These are phyloP conservation scores for Phalloptychus januarius DNA, from an alignment of 2,797 vertebrate species.

Conservation along the genomic window DNA sequence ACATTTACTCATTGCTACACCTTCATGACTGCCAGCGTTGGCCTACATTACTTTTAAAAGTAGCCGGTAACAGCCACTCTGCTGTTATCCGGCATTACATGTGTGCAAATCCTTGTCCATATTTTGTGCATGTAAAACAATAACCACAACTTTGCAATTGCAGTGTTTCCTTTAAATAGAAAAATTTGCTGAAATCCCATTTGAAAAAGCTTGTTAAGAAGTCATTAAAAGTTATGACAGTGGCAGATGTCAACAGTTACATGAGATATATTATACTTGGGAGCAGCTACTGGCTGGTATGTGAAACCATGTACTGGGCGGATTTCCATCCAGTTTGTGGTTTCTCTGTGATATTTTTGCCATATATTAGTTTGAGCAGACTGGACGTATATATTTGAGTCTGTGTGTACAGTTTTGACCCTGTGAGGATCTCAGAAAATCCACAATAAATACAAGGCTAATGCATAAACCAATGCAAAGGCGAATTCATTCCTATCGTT, in stretches of 20 bases:
- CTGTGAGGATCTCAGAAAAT: background rate
- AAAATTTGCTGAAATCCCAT: too few species aligned
- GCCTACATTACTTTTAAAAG: background rate
- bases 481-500: background rate
- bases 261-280: too few species aligned
- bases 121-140: too few species aligned
- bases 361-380: background rate
- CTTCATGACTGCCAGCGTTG: background rate
- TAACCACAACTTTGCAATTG: background rate
- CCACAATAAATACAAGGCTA: background rate
- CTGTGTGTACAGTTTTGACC: background rate
- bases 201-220: too few species aligned
- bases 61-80: background rate
- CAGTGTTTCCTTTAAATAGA: too few species aligned
- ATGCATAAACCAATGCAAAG: background rate
- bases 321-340: background rate
- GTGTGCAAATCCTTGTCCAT: too few species aligned
- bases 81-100: too few species aligned
- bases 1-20: background rate
- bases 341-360: background rate
- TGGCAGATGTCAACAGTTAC: too few species aligned
- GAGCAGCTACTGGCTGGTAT: too few species aligned
- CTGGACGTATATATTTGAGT: background rate
- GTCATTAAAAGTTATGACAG: too few species aligned
- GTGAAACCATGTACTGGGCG: background rate